A percentile compares a stretch with the other conserved stretches of the same genome.
Evolutionary conservation across 2,888 invertebrate genomes (phyloP).

Genomic region (Luperina testacea): DNA sequence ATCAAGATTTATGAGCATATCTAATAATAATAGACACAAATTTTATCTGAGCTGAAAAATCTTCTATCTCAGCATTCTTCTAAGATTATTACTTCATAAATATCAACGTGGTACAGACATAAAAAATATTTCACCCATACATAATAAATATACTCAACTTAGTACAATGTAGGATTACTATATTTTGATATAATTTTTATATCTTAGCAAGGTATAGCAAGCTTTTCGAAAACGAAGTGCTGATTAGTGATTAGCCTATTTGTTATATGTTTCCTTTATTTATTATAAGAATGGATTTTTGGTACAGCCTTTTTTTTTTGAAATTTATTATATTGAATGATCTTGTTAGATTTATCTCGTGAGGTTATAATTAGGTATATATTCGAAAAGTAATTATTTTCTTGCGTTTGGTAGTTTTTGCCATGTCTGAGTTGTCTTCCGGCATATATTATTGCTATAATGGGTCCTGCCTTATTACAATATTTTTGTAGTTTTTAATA

Average conservation of each 20-base stretch:
- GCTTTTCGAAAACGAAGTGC: neutral
- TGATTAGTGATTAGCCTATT: neutral
- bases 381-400: neutral
- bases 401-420: neutral
- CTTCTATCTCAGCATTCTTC: slow-evolving; percentile 1
- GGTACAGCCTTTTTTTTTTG: neutral
- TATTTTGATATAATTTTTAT: neutral
- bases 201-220: neutral
- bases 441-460: neutral
- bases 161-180: neutral
- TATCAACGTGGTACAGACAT: slow-evolving; percentile 17
- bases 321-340: neutral
- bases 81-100: slow-evolving; percentile 35
- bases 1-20: slow-evolving; percentile 10
- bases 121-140: slow-evolving; percentile 24
- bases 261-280: neutral
- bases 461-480: neutral
- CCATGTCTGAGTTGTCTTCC: neutral
- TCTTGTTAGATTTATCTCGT: neutral
- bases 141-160: slow-evolving; percentile 11
- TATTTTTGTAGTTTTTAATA: neutral
- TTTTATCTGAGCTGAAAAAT: slow-evolving; percentile 16
- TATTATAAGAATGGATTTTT: neutral
- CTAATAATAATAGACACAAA: slow-evolving; percentile 10
- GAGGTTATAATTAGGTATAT: neutral